Evolutionary conservation across 2,888 invertebrate species (phyloP).

Genomic region (Mesorhabditis spiculigera): DNA sequence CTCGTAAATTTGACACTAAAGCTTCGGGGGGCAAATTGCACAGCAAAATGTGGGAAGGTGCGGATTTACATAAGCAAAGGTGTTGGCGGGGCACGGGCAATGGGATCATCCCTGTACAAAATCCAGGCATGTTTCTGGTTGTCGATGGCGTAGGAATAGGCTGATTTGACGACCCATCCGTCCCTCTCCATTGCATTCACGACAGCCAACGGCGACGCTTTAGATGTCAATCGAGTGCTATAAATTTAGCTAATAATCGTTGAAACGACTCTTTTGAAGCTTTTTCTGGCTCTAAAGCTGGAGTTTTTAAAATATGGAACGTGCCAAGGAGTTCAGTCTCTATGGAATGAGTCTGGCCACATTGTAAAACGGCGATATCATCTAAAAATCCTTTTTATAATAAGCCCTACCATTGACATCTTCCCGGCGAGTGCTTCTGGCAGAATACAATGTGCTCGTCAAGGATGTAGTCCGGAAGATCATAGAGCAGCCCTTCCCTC

Average conservation of each 20-base stretch:
- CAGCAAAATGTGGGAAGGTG: too few species aligned
- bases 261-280: neutral
- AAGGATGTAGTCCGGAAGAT: neutral
- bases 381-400: too few species aligned
- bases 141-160: neutral
- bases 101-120: neutral
- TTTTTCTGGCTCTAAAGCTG: neutral
- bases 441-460: neutral
- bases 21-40: too few species aligned
- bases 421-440: neutral
- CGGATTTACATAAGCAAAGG: too few species aligned
- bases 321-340: too few species aligned
- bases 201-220: neutral
- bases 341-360: too few species aligned
- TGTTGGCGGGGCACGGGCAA: too few species aligned
- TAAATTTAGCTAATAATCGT: neutral
- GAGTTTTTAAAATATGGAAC: too few species aligned
- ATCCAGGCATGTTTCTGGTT: conserved; percentile 2
- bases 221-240: neutral
- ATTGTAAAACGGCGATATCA: too few species aligned
- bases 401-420: too few species aligned
- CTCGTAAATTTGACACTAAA: too few species aligned
- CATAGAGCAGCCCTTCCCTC: neutral
- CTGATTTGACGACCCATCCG: neutral
- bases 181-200: neutral